Conservation (phyloP, 23 tunicate genomes). For the Phallusia fumigata region DNA sequence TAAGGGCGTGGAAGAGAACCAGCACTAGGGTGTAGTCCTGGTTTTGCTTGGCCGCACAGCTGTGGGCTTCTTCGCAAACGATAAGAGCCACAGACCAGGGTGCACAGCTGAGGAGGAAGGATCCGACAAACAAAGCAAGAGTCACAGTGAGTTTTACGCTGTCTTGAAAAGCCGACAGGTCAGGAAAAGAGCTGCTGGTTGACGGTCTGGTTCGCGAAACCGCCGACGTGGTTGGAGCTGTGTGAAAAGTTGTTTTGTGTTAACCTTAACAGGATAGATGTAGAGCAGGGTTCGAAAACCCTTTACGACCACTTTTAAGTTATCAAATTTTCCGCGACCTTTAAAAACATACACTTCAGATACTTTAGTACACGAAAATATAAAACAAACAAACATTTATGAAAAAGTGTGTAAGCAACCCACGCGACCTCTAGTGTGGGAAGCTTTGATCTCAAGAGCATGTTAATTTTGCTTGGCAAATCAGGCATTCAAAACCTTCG, state of each 20-base stretch:
- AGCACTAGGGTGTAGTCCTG: slow-evolving; percentile 61
- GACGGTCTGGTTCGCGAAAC: neutral
- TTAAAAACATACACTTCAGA: too few relatives aligned
- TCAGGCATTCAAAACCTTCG: neutral
- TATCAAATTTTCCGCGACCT: too few relatives aligned
- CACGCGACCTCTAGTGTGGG: too few relatives aligned
- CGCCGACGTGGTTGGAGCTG: neutral
- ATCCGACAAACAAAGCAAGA: slow-evolving; percentile 26
- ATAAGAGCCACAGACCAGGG: slow-evolving; percentile 79
- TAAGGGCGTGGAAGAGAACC: slow-evolving; percentile 63
- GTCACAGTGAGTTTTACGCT: slow-evolving; percentile 54
- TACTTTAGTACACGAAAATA: too few relatives aligned
- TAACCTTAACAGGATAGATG: too few relatives aligned
- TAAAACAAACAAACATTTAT: too few relatives aligned
- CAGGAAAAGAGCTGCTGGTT: slow-evolving; percentile 3
- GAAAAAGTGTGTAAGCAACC: too few relatives aligned
- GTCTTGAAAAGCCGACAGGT: slow-evolving; percentile 10
- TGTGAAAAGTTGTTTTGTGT: neutral
- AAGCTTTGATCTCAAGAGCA: too few relatives aligned
- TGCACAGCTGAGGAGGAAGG: slow-evolving; percentile 42
- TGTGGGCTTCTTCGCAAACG: slow-evolving; percentile 27
- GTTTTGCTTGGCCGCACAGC: slow-evolving; percentile 33
- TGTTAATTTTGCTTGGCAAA: too few relatives aligned
- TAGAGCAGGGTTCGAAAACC: too few relatives aligned
- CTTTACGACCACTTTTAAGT: too few relatives aligned